Evolutionary conservation across 2,888 invertebrate species (phyloP).

Genomic region (Spisula solida): DNA sequence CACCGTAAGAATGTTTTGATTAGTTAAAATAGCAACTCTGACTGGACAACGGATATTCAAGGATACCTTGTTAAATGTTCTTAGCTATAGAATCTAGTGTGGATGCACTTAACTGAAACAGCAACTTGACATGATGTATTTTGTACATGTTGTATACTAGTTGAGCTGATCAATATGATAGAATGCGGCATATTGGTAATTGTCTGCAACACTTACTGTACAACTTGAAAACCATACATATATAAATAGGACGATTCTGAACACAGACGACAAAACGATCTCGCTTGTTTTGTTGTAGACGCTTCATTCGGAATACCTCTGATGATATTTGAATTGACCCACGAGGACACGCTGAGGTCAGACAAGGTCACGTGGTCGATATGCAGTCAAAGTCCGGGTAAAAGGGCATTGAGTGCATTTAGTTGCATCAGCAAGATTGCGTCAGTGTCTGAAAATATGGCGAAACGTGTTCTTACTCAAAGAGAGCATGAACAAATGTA

Average conservation of each 20-base stretch:
- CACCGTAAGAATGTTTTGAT: too few relatives aligned
- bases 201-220: not conserved
- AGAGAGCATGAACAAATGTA: too few relatives aligned
- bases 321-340: slow-evolving; percentile 8
- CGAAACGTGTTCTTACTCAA: not conserved
- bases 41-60: too few relatives aligned
- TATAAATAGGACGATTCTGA: not conserved
- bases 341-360: slow-evolving; percentile 18
- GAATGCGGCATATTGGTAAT: not conserved
- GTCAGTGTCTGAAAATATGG: not conserved
- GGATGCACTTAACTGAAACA: too few relatives aligned
- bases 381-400: slow-evolving; percentile 28
- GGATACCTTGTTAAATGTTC: too few relatives aligned
- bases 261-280: slow-evolving; percentile 16
- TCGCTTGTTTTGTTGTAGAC: not conserved
- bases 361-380: slow-evolving; percentile 20
- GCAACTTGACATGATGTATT: too few relatives aligned
- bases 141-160: too few relatives aligned
- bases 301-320: slow-evolving; percentile 1
- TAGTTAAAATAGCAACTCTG: too few relatives aligned
- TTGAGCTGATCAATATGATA: not conserved
- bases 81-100: too few relatives aligned
- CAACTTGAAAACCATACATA: not conserved
- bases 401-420: slow-evolving; percentile 15
- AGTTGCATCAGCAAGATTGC: not conserved